Conservation (phyloP, 2,888 invertebrate genomes). For the Liodrosophila aerea region DNA sequence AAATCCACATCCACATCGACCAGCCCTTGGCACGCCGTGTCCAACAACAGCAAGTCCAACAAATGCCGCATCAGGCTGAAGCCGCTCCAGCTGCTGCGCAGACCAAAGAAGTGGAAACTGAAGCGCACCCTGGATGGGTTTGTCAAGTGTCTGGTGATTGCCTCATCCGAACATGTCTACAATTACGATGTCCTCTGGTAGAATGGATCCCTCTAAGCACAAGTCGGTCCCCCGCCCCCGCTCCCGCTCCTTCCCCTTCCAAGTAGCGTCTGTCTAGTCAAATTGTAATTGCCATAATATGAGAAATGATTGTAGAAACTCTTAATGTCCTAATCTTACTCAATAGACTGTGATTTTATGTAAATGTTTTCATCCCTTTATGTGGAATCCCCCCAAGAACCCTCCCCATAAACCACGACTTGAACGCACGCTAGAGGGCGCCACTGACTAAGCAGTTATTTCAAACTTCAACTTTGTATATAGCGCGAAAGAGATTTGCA, state of each 20-base stretch:
- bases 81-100: slow-evolving; percentile 60
- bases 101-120: slow-evolving; percentile 77
- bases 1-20: slow-evolving; percentile 58
- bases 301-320: background rate
- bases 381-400: background rate
- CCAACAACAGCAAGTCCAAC: slow-evolving; percentile 18
- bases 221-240: slow-evolving; percentile 13
- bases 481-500: slow-evolving; percentile 44
- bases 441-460: slow-evolving; percentile 18
- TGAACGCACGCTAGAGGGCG: slow-evolving; percentile 31
- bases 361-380: slow-evolving; percentile 31
- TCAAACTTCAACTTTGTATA: slow-evolving; percentile 40
- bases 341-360: slow-evolving; percentile 63
- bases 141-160: slow-evolving; percentile 65
- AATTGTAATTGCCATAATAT: slow-evolving; percentile 54
- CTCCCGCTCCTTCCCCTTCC: background rate
- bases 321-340: slow-evolving; percentile 32
- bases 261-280: slow-evolving; percentile 61
- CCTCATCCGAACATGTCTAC: slow-evolving; percentile 69
- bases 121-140: slow-evolving; percentile 65
- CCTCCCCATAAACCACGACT: background rate
- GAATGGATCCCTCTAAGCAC: slow-evolving; percentile 7
- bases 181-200: slow-evolving; percentile 70
- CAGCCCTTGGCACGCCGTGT: slow-evolving; percentile 67
- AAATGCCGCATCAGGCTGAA: slow-evolving; percentile 32